Percentiles rank a stretch among this genome's conserved stretches.
These are phyloP conservation scores for Caenorhabditis becei DNA, from an alignment of 2,888 invertebrate genomes.

Conservation along the genomic window DNA sequence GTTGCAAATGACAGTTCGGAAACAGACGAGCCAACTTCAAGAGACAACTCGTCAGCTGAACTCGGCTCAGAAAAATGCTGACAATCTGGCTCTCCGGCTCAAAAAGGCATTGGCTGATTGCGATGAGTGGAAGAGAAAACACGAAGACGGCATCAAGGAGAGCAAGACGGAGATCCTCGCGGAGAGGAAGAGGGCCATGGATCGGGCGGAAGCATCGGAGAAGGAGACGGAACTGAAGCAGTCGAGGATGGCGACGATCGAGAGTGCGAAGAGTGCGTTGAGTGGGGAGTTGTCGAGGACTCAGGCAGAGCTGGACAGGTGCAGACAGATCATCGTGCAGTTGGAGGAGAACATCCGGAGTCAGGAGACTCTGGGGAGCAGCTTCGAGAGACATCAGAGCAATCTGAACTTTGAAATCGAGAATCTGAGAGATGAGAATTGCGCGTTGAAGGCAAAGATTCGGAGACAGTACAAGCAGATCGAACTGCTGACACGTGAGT, in stretches of 20 bases:
- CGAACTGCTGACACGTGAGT: constrained; percentile 76
- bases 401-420: constrained; percentile 73
- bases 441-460: constrained; percentile 74
- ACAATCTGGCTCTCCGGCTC: constrained; percentile 68
- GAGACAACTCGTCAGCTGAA: constrained; percentile 59
- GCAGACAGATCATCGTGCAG: constrained; percentile 71
- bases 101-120: constrained; percentile 71
- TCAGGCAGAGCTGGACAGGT: constrained; percentile 72
- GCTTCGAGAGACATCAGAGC: constrained; percentile 76
- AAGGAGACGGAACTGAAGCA: constrained; percentile 72
- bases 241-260: constrained; percentile 64
- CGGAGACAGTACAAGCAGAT: constrained; percentile 77
- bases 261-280: constrained; percentile 71
- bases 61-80: constrained; percentile 61
- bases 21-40: constrained; percentile 67
- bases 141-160: constrained; percentile 71
- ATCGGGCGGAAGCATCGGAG: constrained; percentile 69
- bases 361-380: constrained; percentile 74
- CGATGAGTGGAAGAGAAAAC: constrained; percentile 74
- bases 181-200: constrained; percentile 74
- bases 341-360: constrained; percentile 74
- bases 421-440: constrained; percentile 77
- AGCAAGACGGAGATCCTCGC: constrained; percentile 73
- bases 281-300: constrained; percentile 68
- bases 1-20: constrained; percentile 64